Conservation (phyloP, 2,113 vertebrate species). For the Peromyscus leucopus region DNA sequence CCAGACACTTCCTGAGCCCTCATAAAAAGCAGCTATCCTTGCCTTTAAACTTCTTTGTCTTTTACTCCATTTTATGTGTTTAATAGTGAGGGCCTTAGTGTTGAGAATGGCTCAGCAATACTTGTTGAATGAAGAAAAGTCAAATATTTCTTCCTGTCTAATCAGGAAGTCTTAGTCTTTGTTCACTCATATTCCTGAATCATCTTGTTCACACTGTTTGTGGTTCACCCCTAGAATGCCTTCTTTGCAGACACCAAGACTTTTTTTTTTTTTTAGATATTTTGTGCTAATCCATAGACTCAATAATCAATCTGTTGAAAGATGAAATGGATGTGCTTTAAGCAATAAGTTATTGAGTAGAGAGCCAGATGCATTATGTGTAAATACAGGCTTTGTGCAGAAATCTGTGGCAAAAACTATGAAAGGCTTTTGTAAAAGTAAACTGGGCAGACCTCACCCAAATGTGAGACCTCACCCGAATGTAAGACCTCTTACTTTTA, state of each 20-base stretch:
- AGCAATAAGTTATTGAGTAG: background rate
- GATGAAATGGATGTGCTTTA: background rate
- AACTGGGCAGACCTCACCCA: background rate
- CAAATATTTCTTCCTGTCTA: background rate
- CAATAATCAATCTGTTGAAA: background rate
- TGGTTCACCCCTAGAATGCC: background rate
- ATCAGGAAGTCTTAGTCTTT: background rate
- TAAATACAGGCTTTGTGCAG: background rate
- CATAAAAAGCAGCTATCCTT: background rate
- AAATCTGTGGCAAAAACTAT: background rate
- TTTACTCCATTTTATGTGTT: background rate
- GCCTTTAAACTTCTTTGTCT: background rate
- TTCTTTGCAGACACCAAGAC: background rate
- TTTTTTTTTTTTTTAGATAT: background rate
- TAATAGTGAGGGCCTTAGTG: background rate
- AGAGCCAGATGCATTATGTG: background rate
- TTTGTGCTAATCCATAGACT: background rate
- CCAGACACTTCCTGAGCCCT: background rate
- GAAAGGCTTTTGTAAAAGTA: background rate
- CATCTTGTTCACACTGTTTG: background rate
- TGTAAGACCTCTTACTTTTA: background rate
- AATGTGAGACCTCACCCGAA: background rate
- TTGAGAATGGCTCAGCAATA: background rate
- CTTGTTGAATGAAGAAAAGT: background rate
- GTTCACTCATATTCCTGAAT: background rate